A percentile compares a stretch with the other conserved stretches of the same genome.
Conservation (phyloP, 2,113 vertebrate species). For the Forbesichthys papilliferus region DNA sequence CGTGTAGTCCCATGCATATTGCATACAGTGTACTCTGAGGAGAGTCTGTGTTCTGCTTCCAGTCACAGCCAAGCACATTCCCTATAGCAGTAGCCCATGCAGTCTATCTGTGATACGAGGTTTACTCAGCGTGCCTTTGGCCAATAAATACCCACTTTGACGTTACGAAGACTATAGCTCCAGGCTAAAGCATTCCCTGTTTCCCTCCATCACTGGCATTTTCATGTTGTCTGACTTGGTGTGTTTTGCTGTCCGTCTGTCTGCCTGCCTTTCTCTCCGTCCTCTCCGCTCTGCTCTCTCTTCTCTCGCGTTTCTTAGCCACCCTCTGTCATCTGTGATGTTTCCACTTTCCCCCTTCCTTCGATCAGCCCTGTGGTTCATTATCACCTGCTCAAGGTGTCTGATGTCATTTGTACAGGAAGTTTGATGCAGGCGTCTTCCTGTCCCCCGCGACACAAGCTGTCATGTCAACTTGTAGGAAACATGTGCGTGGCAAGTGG, state of each 20-base stretch:
- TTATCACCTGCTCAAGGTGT: constrained; percentile 67
- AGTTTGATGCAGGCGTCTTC: constrained; percentile 48
- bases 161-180: too few species aligned
- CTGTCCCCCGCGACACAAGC: constrained; percentile 44
- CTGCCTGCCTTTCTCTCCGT: constrained; percentile 23
- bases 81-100: too few species aligned
- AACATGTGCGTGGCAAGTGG: constrained; percentile 43
- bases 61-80: too few species aligned
- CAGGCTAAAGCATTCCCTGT: not conserved
- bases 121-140: too few species aligned
- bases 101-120: too few species aligned
- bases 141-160: too few species aligned
- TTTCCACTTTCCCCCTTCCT: constrained; percentile 18
- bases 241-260: constrained; percentile 52
- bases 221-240: constrained; percentile 18
- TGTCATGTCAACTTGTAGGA: constrained; percentile 57
- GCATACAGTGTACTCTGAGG: too few species aligned
- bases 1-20: too few species aligned
- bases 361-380: constrained; percentile 34
- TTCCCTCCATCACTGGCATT: constrained; percentile 23
- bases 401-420: constrained; percentile 62
- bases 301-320: constrained; percentile 32
- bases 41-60: too few species aligned
- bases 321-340: constrained; percentile 26
- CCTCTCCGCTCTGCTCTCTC: constrained; percentile 2